phyloP scores from a whole-genome alignment of 2,888 invertebrate genomes.

The Congeria kusceri region DNA sequence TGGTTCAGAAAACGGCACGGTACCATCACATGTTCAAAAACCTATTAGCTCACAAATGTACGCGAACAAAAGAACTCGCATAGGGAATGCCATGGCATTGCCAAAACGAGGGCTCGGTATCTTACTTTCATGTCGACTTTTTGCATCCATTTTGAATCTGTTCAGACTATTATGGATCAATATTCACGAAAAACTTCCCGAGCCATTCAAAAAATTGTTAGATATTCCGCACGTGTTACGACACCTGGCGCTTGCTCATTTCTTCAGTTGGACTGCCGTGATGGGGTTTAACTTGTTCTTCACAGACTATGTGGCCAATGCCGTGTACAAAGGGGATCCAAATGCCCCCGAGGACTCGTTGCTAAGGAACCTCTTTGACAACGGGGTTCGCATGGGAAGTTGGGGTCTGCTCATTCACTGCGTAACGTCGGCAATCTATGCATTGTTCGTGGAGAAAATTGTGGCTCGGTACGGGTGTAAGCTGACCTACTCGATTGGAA shows the following conservation, averaged over 20 bases:
- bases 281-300: constrained; percentile 98
- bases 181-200: constrained; percentile 73
- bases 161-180: constrained; percentile 55
- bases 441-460: constrained; percentile 93
- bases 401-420: constrained; percentile 98
- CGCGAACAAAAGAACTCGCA: constrained; percentile 8
- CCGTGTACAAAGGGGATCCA: constrained; percentile 95
- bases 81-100: constrained; percentile 1
- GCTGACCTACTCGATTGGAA: constrained; percentile 81
- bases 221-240: constrained; percentile 94
- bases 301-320: constrained; percentile 97
- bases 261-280: constrained; percentile 99
- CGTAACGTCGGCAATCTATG: constrained; percentile 89
- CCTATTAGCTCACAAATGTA: background rate
- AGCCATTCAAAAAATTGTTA: constrained; percentile 72
- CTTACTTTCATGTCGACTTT: constrained; percentile 44
- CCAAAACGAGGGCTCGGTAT: constrained; percentile 21
- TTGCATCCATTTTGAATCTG: constrained; percentile 50
- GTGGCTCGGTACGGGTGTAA: constrained; percentile 88
- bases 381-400: constrained; percentile 97
- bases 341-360: constrained; percentile 79
- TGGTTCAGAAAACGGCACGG: constrained; percentile 68
- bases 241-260: constrained; percentile 95
- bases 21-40: constrained; percentile 5
- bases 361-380: constrained; percentile 89